phyloP scores from a whole-genome alignment of 2,797 vertebrate species.

The Scyliorhinus canicula region DNA sequence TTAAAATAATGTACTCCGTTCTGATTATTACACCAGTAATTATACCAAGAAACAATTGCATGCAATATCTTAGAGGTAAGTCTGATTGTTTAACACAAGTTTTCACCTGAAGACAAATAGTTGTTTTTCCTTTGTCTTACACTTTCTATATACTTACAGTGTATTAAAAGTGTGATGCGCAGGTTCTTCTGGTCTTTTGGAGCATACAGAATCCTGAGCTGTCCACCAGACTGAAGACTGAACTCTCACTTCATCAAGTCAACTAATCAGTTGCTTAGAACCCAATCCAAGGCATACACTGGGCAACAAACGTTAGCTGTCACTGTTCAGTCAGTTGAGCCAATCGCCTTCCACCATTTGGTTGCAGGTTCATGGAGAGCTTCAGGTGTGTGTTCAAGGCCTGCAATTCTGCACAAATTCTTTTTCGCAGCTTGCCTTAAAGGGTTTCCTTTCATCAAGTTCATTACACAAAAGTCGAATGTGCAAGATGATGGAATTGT shows the following conservation, averaged over 20 bases:
- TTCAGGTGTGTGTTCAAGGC: constrained; percentile 3
- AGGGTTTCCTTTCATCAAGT: background rate
- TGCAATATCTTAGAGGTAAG: background rate
- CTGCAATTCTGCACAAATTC: background rate
- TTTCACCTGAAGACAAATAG: constrained; percentile 18
- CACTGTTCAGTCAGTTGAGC: constrained; percentile 29
- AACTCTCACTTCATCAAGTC: constrained; percentile 19
- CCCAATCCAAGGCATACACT: constrained; percentile 30
- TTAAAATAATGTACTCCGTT: background rate
- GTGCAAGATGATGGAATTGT: constrained; percentile 21
- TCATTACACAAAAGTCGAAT: constrained; percentile 3
- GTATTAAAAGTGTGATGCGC: constrained; percentile 18
- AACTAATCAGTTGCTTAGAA: constrained; percentile 30
- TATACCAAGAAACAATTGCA: background rate
- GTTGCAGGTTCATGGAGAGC: background rate
- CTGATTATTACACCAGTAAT: background rate
- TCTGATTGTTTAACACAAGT: background rate
- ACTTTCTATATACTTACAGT: constrained; percentile 34
- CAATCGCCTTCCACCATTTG: constrained; percentile 14
- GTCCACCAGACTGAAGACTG: constrained; percentile 27
- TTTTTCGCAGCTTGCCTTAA: background rate
- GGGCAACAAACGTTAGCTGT: constrained; percentile 22
- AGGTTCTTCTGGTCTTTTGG: constrained; percentile 19
- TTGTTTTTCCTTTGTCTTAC: constrained; percentile 27
- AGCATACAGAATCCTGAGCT: constrained; percentile 5